phyloP scores from a whole-genome alignment of 2,797 vertebrate genomes.

The Brotula barbata region DNA sequence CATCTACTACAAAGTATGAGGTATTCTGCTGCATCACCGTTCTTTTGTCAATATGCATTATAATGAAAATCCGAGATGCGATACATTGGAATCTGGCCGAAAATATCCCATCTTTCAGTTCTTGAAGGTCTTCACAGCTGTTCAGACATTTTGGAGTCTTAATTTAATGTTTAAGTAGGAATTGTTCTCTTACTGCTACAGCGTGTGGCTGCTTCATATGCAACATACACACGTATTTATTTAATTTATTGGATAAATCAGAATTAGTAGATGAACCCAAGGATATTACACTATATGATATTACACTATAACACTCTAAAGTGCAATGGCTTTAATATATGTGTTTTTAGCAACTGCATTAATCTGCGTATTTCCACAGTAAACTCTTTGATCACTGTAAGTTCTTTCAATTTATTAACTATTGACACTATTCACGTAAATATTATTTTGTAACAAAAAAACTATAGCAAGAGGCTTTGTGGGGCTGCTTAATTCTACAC shows the following conservation, averaged over 20 bases:
- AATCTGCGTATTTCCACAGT: neutral
- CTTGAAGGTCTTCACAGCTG: conserved; percentile 2
- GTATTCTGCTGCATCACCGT: conserved; percentile 8
- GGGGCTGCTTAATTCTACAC: too few relatives aligned
- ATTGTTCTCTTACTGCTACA: conserved; percentile 5
- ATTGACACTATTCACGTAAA: conserved; percentile 1
- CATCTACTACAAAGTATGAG: conserved; percentile 91
- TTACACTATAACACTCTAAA: neutral
- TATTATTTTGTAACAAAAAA: neutral
- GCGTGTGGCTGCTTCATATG: conserved; percentile 15
- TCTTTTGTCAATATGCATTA: conserved; percentile 3
- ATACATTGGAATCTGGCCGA: neutral
- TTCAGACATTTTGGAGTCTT: neutral
- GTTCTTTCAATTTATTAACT: neutral
- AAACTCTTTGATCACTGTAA: neutral
- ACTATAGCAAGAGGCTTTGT: too few relatives aligned
- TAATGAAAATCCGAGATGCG: conserved; percentile 14
- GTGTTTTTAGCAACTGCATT: conserved; percentile 12
- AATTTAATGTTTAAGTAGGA: too few relatives aligned
- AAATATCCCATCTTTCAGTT: conserved; percentile 1
- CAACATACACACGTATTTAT: conserved; percentile 21
- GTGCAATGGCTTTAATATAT: conserved; percentile 4
- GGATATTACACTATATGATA: neutral
- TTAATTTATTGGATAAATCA: conserved; percentile 21
- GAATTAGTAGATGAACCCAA: too few relatives aligned